phyloP scores from a whole-genome alignment of 2,113 vertebrate genomes.

The Alces alces region DNA sequence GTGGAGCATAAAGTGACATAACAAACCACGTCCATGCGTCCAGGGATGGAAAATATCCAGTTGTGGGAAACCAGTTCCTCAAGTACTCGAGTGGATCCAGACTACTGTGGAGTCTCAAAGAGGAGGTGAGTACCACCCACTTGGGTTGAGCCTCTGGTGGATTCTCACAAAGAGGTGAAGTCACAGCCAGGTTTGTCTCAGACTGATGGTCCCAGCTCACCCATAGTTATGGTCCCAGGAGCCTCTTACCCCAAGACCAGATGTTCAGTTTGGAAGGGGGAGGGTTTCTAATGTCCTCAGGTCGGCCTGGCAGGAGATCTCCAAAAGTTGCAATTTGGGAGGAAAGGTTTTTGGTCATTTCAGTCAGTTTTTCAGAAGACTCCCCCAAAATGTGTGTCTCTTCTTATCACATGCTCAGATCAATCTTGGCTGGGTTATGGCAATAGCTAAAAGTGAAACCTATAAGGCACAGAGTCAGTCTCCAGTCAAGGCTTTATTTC shows the following conservation, averaged over 20 bases:
- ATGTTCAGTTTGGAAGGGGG: not conserved
- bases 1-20: not conserved
- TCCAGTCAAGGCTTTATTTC: not conserved
- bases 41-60: not conserved
- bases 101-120: not conserved
- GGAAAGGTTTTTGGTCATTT: not conserved
- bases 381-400: not conserved
- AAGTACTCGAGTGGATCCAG: not conserved
- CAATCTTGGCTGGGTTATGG: not conserved
- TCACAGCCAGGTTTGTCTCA: not conserved
- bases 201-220: not conserved
- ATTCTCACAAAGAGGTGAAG: not conserved
- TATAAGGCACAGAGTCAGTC: not conserved
- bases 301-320: not conserved
- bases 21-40: accelerated
- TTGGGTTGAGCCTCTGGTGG: not conserved
- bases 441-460: not conserved
- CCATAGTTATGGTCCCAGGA: not conserved
- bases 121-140: not conserved
- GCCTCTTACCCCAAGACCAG: not conserved
- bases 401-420: not conserved
- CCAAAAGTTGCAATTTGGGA: not conserved
- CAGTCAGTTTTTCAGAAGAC: not conserved
- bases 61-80: not conserved
- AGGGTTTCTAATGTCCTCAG: not conserved